These are phyloP conservation scores for Hippocampus abdominalis DNA, from an alignment of 2,113 vertebrate genomes.

Conservation along the genomic window DNA sequence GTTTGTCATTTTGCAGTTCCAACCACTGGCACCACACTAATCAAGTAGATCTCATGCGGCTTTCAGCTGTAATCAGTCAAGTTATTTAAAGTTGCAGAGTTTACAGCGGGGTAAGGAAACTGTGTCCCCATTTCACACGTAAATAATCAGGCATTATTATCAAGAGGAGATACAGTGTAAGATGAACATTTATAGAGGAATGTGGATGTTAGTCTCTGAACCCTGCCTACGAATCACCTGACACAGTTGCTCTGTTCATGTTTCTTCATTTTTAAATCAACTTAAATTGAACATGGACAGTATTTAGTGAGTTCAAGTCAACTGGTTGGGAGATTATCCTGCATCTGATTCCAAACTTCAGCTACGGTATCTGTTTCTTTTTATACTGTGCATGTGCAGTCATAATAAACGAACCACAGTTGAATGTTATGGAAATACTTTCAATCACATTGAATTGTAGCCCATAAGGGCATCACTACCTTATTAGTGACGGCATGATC, in stretches of 20 bases:
- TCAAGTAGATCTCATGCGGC: background rate
- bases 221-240: background rate
- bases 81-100: background rate
- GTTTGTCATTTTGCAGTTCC: background rate
- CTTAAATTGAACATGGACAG: too few species aligned
- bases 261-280: background rate
- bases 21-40: background rate
- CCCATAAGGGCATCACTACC: too few species aligned
- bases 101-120: background rate
- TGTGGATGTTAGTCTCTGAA: background rate
- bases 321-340: too few species aligned
- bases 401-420: too few species aligned
- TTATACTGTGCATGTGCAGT: too few species aligned
- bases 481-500: too few species aligned
- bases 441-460: too few species aligned
- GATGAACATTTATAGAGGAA: background rate
- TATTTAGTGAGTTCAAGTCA: too few species aligned
- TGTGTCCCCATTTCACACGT: background rate
- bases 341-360: too few species aligned
- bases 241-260: background rate
- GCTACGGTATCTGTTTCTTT: too few species aligned
- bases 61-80: background rate
- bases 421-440: too few species aligned
- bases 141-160: constrained; percentile 1
- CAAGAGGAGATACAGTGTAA: background rate